Percentiles rank a stretch among this genome's conserved stretches.
phyloP scores from a whole-genome alignment of 2,888 invertebrate species.

The Drosophila nr. fundita region DNA sequence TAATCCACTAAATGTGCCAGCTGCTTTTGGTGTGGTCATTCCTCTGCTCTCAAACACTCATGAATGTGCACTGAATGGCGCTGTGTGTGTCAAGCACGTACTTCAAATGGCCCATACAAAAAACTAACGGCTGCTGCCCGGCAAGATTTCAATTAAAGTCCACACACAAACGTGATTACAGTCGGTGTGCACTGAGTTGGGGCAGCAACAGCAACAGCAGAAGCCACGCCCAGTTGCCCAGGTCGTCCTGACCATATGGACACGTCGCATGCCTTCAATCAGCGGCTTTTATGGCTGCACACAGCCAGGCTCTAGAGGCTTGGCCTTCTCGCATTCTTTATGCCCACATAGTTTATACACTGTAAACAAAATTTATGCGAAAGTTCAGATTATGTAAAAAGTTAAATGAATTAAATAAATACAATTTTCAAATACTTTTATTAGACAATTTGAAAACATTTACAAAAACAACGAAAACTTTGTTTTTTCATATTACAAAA shows the following conservation, averaged over 20 bases:
- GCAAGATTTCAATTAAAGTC: conserved; percentile 74
- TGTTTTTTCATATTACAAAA: not conserved
- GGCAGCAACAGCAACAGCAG: not conserved
- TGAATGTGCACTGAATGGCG: not conserved
- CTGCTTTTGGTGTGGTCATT: not conserved
- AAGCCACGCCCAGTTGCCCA: conserved; percentile 16
- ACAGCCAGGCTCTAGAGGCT: conserved; percentile 47
- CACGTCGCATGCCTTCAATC: conserved; percentile 59
- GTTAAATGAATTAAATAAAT: not conserved
- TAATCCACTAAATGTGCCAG: conserved; percentile 3
- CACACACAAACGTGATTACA: conserved; percentile 26
- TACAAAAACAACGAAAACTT: not conserved
- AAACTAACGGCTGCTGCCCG: conserved; percentile 48
- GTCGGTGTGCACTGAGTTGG: conserved; percentile 18
- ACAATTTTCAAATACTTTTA: not conserved
- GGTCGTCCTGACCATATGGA: conserved; percentile 50
- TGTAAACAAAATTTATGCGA: conserved; percentile 10
- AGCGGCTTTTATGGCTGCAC: conserved; percentile 52
- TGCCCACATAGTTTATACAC: conserved; percentile 28
- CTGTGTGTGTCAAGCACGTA: conserved; percentile 64
- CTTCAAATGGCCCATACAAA: conserved; percentile 64
- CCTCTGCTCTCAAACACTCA: not conserved
- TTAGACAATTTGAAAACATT: not conserved
- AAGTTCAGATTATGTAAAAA: not conserved
- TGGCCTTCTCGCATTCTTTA: conserved; percentile 30